Evolutionary conservation across 2,888 invertebrate genomes (phyloP).

Genomic region (Ferdinandea cuprea): DNA sequence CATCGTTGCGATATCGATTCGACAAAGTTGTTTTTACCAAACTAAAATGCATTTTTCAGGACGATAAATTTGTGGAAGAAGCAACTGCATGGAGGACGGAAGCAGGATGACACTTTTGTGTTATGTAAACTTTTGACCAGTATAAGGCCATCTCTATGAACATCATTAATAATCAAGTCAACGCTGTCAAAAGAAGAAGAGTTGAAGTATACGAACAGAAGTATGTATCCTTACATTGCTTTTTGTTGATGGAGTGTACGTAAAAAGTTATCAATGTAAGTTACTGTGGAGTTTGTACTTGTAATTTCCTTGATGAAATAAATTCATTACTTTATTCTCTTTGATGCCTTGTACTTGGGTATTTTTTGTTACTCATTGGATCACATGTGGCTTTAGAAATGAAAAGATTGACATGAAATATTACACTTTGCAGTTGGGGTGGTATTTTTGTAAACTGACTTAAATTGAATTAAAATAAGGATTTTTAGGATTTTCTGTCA

Average conservation of each 20-base stretch:
- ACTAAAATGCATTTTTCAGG: conserved; percentile 4
- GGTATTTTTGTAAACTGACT: conserved; percentile 4
- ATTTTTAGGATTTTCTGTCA: not conserved
- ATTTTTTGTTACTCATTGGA: conserved; percentile 18
- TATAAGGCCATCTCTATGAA: conserved; percentile 13
- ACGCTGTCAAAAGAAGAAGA: conserved; percentile 15
- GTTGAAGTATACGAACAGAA: conserved; percentile 21
- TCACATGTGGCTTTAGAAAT: conserved; percentile 56
- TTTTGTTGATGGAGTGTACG: not conserved
- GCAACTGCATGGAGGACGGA: conserved; percentile 16
- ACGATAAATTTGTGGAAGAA: not conserved
- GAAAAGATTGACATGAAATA: conserved; percentile 63
- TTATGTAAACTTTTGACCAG: conserved; percentile 56
- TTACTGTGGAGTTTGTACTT: conserved; percentile 29
- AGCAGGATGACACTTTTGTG: conserved; percentile 38
- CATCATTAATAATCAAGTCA: conserved; percentile 51
- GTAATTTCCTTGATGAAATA: conserved; percentile 41
- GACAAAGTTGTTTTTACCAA: not conserved
- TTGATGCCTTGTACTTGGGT: conserved; percentile 23
- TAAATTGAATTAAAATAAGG: conserved; percentile 10
- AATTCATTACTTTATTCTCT: conserved; percentile 41
- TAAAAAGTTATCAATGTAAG: conserved; percentile 21
- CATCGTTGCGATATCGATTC: conserved; percentile 2
- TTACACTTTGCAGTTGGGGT: conserved; percentile 47
- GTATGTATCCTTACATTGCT: not conserved